These are phyloP conservation scores for Coendou prehensilis DNA, from an alignment of 2,797 vertebrate species.

Conservation along the genomic window DNA sequence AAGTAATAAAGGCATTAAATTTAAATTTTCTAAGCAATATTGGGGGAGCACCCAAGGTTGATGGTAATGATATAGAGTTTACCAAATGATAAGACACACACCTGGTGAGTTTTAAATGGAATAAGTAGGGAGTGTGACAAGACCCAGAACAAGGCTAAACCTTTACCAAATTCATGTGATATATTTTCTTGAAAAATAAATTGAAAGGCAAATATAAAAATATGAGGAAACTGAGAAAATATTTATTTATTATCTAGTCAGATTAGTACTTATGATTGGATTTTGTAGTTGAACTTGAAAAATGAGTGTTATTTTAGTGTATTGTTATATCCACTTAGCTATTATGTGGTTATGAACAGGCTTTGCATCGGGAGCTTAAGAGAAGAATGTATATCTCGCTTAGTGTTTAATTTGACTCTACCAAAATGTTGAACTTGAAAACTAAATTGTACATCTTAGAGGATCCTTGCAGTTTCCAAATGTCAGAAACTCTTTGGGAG, in stretches of 20 bases:
- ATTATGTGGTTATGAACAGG: not conserved
- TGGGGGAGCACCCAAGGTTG: not conserved
- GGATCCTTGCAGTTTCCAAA: not conserved
- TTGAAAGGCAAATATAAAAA: constrained; percentile 52
- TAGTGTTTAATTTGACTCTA: constrained; percentile 12
- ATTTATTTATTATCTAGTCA: not conserved
- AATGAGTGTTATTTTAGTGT: not conserved
- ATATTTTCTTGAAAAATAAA: not conserved
- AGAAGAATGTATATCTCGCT: not conserved
- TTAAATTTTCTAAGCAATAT: constrained; percentile 20
- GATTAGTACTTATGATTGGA: constrained; percentile 9
- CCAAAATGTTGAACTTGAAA: constrained; percentile 17
- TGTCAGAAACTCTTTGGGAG: not conserved
- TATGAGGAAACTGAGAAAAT: constrained; percentile 10
- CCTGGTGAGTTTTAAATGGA: constrained; percentile 27
- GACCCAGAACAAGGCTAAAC: not conserved
- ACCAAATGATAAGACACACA: not conserved
- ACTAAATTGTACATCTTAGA: not conserved
- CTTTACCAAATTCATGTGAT: not conserved
- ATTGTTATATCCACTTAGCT: not conserved
- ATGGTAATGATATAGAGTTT: not conserved
- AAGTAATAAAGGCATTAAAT: constrained; percentile 16
- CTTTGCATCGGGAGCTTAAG: not conserved
- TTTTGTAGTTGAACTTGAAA: not conserved
- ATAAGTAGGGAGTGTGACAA: not conserved